Conservation (phyloP, 1,140 invertebrate genomes). For the Pseudobourletiella spinata region DNA sequence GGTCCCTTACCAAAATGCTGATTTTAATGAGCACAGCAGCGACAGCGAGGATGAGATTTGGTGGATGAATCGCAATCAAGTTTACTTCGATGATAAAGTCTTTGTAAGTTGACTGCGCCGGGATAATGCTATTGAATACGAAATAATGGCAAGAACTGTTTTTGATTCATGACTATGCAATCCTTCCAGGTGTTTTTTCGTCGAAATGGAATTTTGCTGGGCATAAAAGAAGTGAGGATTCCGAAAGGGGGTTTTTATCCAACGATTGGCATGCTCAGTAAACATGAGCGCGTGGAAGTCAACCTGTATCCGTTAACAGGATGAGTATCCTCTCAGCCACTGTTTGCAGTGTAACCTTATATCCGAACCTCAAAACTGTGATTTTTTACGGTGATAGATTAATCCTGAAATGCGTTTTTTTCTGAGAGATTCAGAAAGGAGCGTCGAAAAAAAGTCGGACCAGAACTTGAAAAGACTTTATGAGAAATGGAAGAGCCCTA, state of each 20-base stretch:
- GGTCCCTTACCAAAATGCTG: conserved; percentile 26
- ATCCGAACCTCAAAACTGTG: too few relatives aligned
- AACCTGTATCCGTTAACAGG: conserved; percentile 50
- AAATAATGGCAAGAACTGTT: too few relatives aligned
- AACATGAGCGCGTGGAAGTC: conserved; percentile 48
- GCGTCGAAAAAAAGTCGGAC: neutral
- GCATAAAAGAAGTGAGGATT: conserved; percentile 45
- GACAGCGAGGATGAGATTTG: conserved; percentile 43
- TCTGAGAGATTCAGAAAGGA: neutral
- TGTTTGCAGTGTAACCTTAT: neutral
- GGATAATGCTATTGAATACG: too few relatives aligned
- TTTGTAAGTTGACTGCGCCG: conserved; percentile 9
- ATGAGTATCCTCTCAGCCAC: conserved; percentile 36
- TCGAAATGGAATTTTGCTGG: conserved; percentile 49
- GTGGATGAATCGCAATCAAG: conserved; percentile 38
- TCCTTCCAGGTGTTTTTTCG: conserved; percentile 51
- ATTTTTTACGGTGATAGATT: neutral
- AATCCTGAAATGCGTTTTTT: neutral
- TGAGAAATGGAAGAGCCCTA: neutral
- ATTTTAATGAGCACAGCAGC: conserved; percentile 36
- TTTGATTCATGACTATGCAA: too few relatives aligned
- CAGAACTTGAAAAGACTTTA: neutral
- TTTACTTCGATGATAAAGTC: conserved; percentile 34
- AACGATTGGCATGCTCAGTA: conserved; percentile 51
- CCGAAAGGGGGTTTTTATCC: conserved; percentile 52